These are phyloP conservation scores for Holacanthella duospinosa DNA, from an alignment of 2,888 invertebrate genomes.

Conservation along the genomic window DNA sequence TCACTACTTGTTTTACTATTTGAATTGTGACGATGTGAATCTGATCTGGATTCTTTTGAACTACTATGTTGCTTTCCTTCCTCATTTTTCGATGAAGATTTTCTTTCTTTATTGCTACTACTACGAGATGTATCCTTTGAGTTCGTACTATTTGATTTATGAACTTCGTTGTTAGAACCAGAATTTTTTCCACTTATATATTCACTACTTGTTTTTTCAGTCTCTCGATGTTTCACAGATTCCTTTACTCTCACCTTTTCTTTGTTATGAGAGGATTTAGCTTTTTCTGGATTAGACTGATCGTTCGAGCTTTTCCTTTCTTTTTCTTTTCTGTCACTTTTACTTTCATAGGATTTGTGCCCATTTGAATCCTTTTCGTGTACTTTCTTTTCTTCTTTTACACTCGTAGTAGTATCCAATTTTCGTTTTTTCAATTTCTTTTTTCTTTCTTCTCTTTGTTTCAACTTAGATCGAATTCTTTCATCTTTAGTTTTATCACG, in stretches of 20 bases:
- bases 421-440: not conserved
- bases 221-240: not conserved
- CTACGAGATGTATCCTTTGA: not conserved
- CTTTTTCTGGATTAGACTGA: not conserved
- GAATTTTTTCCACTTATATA: not conserved
- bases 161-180: too few relatives aligned
- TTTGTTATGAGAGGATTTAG: not conserved
- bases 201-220: not conserved
- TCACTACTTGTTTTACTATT: too few relatives aligned
- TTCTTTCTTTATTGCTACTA: not conserved
- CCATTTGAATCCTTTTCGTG: not conserved
- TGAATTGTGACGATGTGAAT: not conserved
- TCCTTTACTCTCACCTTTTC: not conserved
- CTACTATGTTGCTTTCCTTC: too few relatives aligned
- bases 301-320: too few relatives aligned
- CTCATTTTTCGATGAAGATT: not conserved
- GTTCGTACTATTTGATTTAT: too few relatives aligned
- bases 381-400: too few relatives aligned
- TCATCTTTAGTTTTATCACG: not conserved
- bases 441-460: not conserved
- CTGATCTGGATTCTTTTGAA: too few relatives aligned
- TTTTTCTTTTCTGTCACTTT: not conserved
- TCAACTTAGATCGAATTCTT: not conserved
- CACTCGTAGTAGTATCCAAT: not conserved
- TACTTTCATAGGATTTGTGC: not conserved